Conservation (phyloP, 2,113 vertebrate species). For the Taxidea taxus region DNA sequence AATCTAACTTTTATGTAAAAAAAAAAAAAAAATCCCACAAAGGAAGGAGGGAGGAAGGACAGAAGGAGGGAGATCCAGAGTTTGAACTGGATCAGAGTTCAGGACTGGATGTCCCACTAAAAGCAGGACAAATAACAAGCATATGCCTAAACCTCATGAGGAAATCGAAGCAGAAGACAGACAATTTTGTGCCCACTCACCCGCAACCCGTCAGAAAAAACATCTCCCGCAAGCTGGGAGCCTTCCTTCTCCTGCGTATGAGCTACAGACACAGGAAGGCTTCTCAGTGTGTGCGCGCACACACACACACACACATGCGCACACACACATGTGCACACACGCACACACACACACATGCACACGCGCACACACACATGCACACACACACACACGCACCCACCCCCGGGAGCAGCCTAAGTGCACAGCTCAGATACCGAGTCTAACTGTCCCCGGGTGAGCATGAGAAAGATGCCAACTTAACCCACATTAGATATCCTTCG, state of each 20-base stretch:
- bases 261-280: constrained; percentile 18
- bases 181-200: constrained; percentile 48
- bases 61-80: accelerated
- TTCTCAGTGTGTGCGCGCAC: neutral
- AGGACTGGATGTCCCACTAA: constrained; percentile 64
- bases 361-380: neutral
- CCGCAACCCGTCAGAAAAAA: constrained; percentile 68
- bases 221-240: constrained; percentile 58
- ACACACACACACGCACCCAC: neutral
- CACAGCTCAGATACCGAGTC: neutral
- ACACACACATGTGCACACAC: no score
- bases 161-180: constrained; percentile 42
- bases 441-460: constrained; percentile 5
- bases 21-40: neutral
- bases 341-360: neutral
- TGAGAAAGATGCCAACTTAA: constrained; percentile 39
- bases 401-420: neutral
- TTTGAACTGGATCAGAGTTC: constrained; percentile 30
- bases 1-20: neutral
- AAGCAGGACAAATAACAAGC: constrained; percentile 59
- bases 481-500: neutral
- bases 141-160: constrained; percentile 41
- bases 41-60: neutral
- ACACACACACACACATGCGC: neutral
- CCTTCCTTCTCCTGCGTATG: constrained; percentile 39